Evolutionary conservation across 2,888 invertebrate species (phyloP).

Genomic region (Synanthedon andrenaeformis): DNA sequence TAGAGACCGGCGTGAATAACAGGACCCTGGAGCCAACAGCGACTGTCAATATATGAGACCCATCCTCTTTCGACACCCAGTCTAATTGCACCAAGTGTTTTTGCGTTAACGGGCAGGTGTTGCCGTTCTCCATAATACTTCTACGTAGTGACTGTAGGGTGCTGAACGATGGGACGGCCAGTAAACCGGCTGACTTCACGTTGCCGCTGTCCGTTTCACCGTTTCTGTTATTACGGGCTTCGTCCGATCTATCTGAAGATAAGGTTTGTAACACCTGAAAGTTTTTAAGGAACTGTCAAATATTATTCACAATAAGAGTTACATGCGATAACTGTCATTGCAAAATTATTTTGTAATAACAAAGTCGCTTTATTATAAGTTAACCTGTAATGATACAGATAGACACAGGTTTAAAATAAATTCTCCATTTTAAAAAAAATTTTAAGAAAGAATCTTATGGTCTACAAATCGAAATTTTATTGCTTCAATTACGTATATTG

Average conservation of each 20-base stretch:
- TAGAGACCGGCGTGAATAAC: slow-evolving; percentile 93
- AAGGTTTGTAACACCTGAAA: slow-evolving; percentile 79
- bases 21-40: slow-evolving; percentile 94
- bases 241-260: slow-evolving; percentile 85
- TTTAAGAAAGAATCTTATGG: no score
- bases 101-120: slow-evolving; percentile 90
- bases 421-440: no score
- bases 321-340: neutral
- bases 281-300: neutral
- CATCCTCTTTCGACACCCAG: slow-evolving; percentile 99
- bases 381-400: no score
- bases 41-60: slow-evolving; percentile 96
- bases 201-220: slow-evolving; percentile 63
- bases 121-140: slow-evolving; percentile 91
- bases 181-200: slow-evolving; percentile 68
- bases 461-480: no score
- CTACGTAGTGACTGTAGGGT: slow-evolving; percentile 88
- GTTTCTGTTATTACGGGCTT: slow-evolving; percentile 71
- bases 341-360: no score
- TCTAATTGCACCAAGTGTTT: slow-evolving; percentile 95
- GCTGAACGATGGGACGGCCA: slow-evolving; percentile 92
- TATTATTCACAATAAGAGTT: neutral
- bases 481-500: no score
- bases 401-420: no score
- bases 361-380: no score